Conservation (phyloP, 2,888 invertebrate genomes). For the Cerceris rybyensis region DNA sequence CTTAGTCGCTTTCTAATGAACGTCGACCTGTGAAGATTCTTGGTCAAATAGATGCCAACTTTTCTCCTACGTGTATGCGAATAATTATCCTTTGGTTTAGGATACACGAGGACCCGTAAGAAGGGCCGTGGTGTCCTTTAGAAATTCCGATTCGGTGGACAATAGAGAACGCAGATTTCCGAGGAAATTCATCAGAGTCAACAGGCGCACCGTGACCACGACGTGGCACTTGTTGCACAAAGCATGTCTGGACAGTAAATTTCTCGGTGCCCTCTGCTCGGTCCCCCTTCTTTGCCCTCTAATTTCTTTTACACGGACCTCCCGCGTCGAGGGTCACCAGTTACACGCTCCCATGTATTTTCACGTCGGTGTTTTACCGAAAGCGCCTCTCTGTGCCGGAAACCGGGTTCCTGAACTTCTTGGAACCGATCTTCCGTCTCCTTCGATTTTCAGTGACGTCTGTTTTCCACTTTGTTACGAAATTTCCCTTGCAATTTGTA, state of each 20-base stretch:
- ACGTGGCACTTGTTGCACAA: slow-evolving; percentile 70
- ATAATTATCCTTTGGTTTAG: background rate
- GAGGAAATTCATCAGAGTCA: slow-evolving; percentile 37
- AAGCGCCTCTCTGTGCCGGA: slow-evolving; percentile 36
- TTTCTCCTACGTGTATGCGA: background rate
- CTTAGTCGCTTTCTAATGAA: slow-evolving; percentile 45
- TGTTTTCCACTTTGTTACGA: no score
- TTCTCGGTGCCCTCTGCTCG: slow-evolving; percentile 50
- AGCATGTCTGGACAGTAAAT: slow-evolving; percentile 57
- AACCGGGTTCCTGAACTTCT: slow-evolving; percentile 47
- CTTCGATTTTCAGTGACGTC: background rate
- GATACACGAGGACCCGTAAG: no score
- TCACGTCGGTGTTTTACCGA: slow-evolving; percentile 53
- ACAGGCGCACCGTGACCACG: slow-evolving; percentile 26
- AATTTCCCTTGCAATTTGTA: no score
- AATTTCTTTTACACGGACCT: slow-evolving; percentile 67
- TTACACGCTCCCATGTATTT: slow-evolving; percentile 51
- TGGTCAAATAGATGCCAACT: background rate
- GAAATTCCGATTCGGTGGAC: background rate
- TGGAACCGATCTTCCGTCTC: slow-evolving; percentile 18
- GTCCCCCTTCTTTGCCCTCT: slow-evolving; percentile 48
- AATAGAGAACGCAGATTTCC: slow-evolving; percentile 31
- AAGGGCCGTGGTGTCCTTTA: background rate
- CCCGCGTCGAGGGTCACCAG: slow-evolving; percentile 64
- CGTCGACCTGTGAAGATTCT: slow-evolving; percentile 4